Conservation (phyloP, 1,140 invertebrate genomes). For the Hylyphantes graminicola region DNA sequence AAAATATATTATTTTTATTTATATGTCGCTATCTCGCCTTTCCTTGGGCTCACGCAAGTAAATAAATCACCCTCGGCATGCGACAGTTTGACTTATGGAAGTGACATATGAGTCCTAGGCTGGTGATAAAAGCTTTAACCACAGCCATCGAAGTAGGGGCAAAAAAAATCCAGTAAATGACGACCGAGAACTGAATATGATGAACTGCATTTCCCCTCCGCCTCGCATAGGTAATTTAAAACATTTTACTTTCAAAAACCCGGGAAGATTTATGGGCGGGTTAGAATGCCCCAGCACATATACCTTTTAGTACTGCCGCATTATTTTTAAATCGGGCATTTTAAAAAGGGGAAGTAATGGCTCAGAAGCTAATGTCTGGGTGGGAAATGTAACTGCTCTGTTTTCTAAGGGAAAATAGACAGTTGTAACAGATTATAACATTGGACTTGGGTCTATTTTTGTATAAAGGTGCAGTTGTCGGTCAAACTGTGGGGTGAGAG, state of each 20-base stretch:
- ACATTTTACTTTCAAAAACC: slow-evolving; percentile 57
- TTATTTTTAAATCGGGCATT: slow-evolving; percentile 56
- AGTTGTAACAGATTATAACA: slow-evolving; percentile 1
- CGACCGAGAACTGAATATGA: slow-evolving; percentile 47
- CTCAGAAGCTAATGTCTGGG: slow-evolving; percentile 7
- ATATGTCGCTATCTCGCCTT: slow-evolving; percentile 51
- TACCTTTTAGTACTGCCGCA: slow-evolving; percentile 34
- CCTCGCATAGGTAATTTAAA: slow-evolving; percentile 59
- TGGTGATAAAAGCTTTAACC: slow-evolving; percentile 57
- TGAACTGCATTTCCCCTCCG: slow-evolving; percentile 48
- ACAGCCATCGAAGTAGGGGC: slow-evolving; percentile 8
- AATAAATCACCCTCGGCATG: slow-evolving; percentile 54
- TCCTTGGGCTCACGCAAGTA: slow-evolving; percentile 28
- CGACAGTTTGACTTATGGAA: slow-evolving; percentile 56
- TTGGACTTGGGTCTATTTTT: not conserved
- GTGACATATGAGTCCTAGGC: slow-evolving; percentile 51
- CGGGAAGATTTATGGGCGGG: slow-evolving; percentile 34
- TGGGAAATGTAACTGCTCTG: not conserved
- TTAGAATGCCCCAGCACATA: not conserved
- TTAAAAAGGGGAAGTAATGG: slow-evolving; percentile 29
- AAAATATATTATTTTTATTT: slow-evolving; percentile 52
- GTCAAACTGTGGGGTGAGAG: not conserved
- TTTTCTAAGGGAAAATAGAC: not conserved
- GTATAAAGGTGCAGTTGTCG: not conserved
- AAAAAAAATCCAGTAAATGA: slow-evolving; percentile 45